These are phyloP conservation scores for Chymomyza caudatula DNA, from an alignment of 2,888 invertebrate species.

Conservation along the genomic window DNA sequence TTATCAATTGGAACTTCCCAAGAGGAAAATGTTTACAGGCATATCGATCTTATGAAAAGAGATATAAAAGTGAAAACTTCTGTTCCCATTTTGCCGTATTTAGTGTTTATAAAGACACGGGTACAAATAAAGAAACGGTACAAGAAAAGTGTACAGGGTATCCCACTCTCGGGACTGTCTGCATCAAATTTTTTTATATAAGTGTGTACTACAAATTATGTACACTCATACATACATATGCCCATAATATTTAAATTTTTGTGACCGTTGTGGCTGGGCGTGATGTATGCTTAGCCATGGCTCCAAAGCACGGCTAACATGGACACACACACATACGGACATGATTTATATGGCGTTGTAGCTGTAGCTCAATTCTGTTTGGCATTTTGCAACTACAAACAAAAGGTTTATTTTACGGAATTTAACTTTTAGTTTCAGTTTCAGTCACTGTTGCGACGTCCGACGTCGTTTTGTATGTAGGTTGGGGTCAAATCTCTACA, in stretches of 20 bases:
- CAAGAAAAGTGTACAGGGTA: too few species aligned
- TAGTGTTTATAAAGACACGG: too few species aligned
- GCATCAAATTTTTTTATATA: too few species aligned
- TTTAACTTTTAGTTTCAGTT: slow-evolving; percentile 65
- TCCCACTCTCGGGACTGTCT: too few species aligned
- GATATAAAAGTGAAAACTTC: too few species aligned
- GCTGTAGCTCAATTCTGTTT: slow-evolving; percentile 32
- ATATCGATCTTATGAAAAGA: too few species aligned
- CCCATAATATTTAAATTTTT: slow-evolving; percentile 56
- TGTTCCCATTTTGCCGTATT: too few species aligned
- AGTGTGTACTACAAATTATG: background rate
- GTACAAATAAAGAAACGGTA: too few species aligned
- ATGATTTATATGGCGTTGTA: slow-evolving; percentile 20
- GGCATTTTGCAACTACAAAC: slow-evolving; percentile 18
- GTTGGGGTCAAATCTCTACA: slow-evolving; percentile 65
- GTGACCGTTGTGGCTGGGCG: slow-evolving; percentile 37
- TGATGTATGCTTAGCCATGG: slow-evolving; percentile 47
- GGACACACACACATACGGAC: slow-evolving; percentile 21
- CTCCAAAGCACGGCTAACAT: slow-evolving; percentile 22
- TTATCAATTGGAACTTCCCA: too few species aligned
- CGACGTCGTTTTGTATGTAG: slow-evolving; percentile 54
- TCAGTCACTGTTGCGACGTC: slow-evolving; percentile 20
- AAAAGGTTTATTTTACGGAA: slow-evolving; percentile 55
- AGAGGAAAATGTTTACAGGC: too few species aligned
- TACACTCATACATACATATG: slow-evolving; percentile 29